phyloP scores from a whole-genome alignment of 30 jellyfish, hydroid and myxozoan genomes.

The Turritopsis rubra region DNA sequence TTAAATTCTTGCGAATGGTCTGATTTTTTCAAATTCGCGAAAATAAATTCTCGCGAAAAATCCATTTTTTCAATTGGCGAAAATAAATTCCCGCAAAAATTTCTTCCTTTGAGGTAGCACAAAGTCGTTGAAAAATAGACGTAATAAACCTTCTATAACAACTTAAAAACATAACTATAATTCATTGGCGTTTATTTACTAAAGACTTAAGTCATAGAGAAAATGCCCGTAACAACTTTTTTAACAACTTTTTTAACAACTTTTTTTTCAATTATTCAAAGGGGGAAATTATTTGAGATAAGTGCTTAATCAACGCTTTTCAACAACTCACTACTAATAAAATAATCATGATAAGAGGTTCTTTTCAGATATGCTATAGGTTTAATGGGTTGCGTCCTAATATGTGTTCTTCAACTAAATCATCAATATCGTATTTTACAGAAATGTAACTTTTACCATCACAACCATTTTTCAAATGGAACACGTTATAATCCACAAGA shows the following conservation, averaged over 20 bases:
- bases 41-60: too few species aligned
- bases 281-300: neutral
- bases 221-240: neutral
- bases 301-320: neutral
- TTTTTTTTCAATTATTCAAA: neutral
- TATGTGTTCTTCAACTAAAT: conserved; percentile 24
- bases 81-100: too few species aligned
- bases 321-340: neutral
- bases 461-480: conserved; percentile 18
- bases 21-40: too few species aligned
- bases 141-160: too few species aligned
- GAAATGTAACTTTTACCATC: conserved; percentile 20
- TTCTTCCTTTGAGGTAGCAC: too few species aligned
- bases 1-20: too few species aligned
- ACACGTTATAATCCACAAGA: conserved; percentile 40
- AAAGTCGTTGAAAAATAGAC: too few species aligned
- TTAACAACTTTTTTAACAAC: too few species aligned
- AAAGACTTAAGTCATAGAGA: neutral
- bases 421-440: conserved; percentile 38
- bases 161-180: neutral
- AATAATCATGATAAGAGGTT: neutral
- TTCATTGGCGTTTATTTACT: neutral
- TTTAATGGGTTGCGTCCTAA: conserved; percentile 3
- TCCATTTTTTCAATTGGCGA: too few species aligned
- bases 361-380: neutral